Evolutionary conservation across 2,797 vertebrate genomes (phyloP).

Genomic region (Atherinosoma microstoma): DNA sequence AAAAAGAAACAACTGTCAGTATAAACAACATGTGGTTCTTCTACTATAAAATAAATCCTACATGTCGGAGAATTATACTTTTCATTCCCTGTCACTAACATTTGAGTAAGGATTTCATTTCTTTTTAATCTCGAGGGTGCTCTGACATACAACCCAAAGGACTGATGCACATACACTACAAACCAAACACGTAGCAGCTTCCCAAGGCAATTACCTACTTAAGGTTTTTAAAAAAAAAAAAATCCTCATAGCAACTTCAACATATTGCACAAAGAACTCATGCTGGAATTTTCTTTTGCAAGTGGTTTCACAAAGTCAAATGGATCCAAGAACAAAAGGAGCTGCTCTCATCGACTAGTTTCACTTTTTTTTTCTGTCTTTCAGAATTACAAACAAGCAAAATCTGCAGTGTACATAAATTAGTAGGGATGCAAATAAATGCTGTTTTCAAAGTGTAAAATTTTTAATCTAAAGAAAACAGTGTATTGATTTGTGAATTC

Average conservation of each 20-base stretch:
- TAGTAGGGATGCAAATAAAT: not conserved
- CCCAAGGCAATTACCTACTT: conserved; percentile 33
- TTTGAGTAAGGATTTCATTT: conserved; percentile 22
- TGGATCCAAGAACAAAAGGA: conserved; percentile 63
- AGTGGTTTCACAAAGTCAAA: conserved; percentile 53
- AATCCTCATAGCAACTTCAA: conserved; percentile 48
- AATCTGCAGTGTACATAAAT: not conserved
- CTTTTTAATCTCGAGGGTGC: conserved; percentile 21
- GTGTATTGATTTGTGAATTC: too few relatives aligned
- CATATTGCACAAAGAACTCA: conserved; percentile 35
- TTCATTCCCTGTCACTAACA: conserved; percentile 19
- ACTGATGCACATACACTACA: conserved; percentile 9
- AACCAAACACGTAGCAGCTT: conserved; percentile 45
- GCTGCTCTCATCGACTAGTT: conserved; percentile 57
- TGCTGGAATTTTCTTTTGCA: conserved; percentile 48
- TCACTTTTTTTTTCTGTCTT: conserved; percentile 40
- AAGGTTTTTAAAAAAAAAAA: conserved; percentile 38
- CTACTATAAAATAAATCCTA: not conserved
- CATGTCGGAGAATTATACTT: not conserved
- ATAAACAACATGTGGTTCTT: not conserved
- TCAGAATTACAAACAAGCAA: conserved; percentile 15
- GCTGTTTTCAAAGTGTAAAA: not conserved
- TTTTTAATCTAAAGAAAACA: not conserved
- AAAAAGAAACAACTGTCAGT: not conserved
- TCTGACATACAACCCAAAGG: conserved; percentile 24